A percentile compares a stretch with the other conserved stretches of the same genome.
Conservation (phyloP, 53 echinoderm and acorn worm species). For the Stichopus horrens region DNA sequence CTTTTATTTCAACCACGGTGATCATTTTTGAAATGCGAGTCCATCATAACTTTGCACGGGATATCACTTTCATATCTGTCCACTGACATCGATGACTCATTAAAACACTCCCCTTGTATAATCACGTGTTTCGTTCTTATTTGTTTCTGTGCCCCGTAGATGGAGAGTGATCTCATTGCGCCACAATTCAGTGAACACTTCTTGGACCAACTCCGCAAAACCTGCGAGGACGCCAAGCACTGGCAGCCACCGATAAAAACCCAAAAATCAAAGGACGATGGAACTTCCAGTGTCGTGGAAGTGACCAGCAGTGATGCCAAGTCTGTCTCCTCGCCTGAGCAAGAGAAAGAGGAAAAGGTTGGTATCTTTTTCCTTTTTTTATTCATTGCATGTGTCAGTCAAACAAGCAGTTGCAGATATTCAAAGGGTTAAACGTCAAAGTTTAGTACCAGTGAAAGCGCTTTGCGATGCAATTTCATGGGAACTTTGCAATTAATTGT, state of each 20-base stretch:
- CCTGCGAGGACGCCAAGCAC: slow-evolving; percentile 68
- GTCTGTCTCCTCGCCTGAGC: slow-evolving; percentile 33
- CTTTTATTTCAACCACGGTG: too few relatives aligned
- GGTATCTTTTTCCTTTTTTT: not conserved
- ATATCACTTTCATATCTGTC: too few relatives aligned
- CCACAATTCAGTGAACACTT: slow-evolving; percentile 63
- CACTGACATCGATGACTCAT: too few relatives aligned
- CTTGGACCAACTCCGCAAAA: slow-evolving; percentile 77
- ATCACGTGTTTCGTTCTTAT: not conserved
- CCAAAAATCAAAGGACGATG: not conserved
- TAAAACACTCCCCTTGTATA: too few relatives aligned
- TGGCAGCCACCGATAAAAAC: slow-evolving; percentile 54
- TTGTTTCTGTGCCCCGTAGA: slow-evolving; percentile 43
- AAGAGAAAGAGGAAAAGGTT: slow-evolving; percentile 44
- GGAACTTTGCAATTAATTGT: too few relatives aligned
- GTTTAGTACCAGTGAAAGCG: too few relatives aligned
- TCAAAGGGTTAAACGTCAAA: too few relatives aligned
- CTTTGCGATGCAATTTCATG: too few relatives aligned
- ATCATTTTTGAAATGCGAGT: too few relatives aligned
- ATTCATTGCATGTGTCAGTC: too few relatives aligned
- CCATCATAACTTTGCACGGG: too few relatives aligned
- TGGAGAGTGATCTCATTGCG: slow-evolving; percentile 58
- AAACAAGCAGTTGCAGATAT: too few relatives aligned
- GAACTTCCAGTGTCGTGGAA: not conserved
- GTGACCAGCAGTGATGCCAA: slow-evolving; percentile 12